Evolutionary conservation across 2,797 vertebrate species (phyloP).

Genomic region (Thamnophis elegans): DNA sequence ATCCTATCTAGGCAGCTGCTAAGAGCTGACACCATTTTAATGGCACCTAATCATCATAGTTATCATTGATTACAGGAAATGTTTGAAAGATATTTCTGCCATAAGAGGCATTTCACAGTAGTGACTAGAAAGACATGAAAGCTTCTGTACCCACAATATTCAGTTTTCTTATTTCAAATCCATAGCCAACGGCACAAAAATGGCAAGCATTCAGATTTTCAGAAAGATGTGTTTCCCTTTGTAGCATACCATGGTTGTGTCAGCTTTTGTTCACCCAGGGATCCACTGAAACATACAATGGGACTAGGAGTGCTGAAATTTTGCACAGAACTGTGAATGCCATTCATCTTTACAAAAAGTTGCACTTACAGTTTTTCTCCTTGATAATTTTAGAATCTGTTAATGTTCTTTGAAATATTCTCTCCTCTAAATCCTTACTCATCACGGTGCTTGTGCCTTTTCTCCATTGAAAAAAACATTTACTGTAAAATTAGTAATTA

Average conservation of each 20-base stretch:
- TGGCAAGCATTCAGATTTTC: neutral
- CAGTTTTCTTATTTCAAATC: neutral
- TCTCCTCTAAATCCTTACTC: neutral
- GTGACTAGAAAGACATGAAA: neutral
- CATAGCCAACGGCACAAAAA: neutral
- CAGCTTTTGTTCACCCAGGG: neutral
- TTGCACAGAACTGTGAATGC: neutral
- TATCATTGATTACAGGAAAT: neutral
- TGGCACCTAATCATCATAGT: neutral
- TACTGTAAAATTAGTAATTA: slow-evolving; percentile 11
- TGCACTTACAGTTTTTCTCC: neutral
- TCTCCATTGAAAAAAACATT: neutral
- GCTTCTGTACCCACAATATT: neutral
- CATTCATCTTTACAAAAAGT: neutral
- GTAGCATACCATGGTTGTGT: neutral
- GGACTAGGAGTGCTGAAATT: neutral
- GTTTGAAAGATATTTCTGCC: neutral
- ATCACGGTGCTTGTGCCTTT: neutral
- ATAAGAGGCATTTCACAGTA: neutral
- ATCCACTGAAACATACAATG: neutral
- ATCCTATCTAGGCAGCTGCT: neutral
- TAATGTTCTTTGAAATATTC: neutral
- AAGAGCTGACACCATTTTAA: neutral
- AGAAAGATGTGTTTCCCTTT: neutral
- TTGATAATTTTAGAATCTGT: neutral